Percentiles rank a stretch among this genome's conserved stretches.
phyloP scores from a whole-genome alignment of 2,888 invertebrate genomes.

The Alloplasta piceator region DNA sequence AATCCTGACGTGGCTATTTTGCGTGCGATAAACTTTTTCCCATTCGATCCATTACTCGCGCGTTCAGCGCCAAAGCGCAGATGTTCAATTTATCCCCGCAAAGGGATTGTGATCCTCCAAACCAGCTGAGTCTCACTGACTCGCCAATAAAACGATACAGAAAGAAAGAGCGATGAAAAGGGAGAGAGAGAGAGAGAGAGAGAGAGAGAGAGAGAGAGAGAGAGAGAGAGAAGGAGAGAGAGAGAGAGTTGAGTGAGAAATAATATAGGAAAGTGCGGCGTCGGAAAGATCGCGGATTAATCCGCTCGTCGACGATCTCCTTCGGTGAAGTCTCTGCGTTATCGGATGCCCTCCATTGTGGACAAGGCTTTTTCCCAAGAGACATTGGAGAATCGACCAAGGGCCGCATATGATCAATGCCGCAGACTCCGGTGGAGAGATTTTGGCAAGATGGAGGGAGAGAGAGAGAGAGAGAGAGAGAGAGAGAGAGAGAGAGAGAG shows the following conservation, averaged over 20 bases:
- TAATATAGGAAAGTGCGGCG: constrained; percentile 57
- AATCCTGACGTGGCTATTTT: constrained; percentile 48
- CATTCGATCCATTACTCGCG: constrained; percentile 61
- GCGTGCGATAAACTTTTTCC: constrained; percentile 50
- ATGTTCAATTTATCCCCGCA: constrained; percentile 53
- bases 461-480: background rate
- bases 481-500: background rate
- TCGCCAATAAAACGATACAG: constrained; percentile 9
- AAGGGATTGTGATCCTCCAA: constrained; percentile 52
- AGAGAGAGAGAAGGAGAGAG: background rate
- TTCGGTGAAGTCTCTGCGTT: background rate
- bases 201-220: background rate
- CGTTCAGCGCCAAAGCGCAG: constrained; percentile 47
- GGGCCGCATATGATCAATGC: constrained; percentile 56
- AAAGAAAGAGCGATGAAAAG: background rate
- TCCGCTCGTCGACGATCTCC: constrained; percentile 58
- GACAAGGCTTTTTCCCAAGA: constrained; percentile 33
- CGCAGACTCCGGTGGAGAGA: constrained; percentile 29
- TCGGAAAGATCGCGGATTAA: constrained; percentile 60
- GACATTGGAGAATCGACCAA: constrained; percentile 67
- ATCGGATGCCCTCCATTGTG: background rate
- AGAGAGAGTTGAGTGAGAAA: constrained; percentile 42
- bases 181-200: background rate
- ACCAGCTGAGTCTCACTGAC: constrained; percentile 45
- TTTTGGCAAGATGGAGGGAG: constrained; percentile 17